Percentiles rank a stretch among this genome's conserved stretches.
Conservation (phyloP, 2,797 vertebrate species). For the Champsocephalus gunnari region DNA sequence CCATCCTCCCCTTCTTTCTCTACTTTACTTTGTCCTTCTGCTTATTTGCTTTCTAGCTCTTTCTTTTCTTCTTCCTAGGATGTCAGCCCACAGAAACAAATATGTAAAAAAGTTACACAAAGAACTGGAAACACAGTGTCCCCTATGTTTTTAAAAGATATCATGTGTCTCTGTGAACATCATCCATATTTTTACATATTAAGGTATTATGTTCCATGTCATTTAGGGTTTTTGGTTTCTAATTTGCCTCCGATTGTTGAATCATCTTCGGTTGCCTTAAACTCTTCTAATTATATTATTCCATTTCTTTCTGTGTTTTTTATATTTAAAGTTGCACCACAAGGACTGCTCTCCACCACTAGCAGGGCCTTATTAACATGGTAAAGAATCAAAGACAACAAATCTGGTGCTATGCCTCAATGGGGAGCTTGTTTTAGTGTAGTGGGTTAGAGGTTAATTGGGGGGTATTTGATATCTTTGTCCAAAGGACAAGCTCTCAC, state of each 20-base stretch:
- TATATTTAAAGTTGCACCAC: neutral
- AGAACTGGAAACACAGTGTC: neutral
- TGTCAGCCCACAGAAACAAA: slow-evolving; percentile 21
- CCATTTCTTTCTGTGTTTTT: slow-evolving; percentile 11
- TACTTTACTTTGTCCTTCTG: slow-evolving; percentile 30
- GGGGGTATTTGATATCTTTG: neutral
- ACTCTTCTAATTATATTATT: slow-evolving; percentile 13
- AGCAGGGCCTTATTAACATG: neutral
- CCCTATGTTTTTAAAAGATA: slow-evolving; percentile 30
- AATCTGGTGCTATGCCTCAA: neutral
- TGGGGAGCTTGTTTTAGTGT: neutral
- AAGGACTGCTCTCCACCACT: neutral
- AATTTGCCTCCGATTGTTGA: slow-evolving; percentile 31
- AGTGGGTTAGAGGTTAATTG: neutral
- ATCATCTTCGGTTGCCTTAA: slow-evolving; percentile 20
- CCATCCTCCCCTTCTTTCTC: slow-evolving; percentile 24
- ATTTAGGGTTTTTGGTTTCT: slow-evolving; percentile 30
- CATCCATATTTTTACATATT: slow-evolving; percentile 15
- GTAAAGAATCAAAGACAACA: slow-evolving; percentile 2
- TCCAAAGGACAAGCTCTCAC: slow-evolving; percentile 15
- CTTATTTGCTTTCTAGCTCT: slow-evolving; percentile 1
- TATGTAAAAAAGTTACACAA: slow-evolving; percentile 10
- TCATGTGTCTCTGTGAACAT: slow-evolving; percentile 28
- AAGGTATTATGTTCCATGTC: slow-evolving; percentile 25
- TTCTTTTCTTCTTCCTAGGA: slow-evolving; percentile 9